Base-by-base conservation (phyloP, 2,797 vertebrate genomes). In the Myripristis murdjan region DNA sequence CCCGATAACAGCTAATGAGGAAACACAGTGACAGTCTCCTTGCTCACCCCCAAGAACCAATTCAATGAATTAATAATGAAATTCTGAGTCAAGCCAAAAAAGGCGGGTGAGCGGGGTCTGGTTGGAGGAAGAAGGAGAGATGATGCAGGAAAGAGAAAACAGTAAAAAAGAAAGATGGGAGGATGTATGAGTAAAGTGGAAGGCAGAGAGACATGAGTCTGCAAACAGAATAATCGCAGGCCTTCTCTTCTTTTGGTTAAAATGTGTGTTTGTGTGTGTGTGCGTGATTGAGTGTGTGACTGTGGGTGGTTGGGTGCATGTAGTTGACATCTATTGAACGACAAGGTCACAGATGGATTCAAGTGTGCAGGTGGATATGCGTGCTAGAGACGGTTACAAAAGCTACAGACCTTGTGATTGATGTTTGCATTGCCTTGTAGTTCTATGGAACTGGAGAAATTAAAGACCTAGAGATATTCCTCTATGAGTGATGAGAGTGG, bases 1-100 rank as follows among this genome's bases (percentile, higher is more conserved):
- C 31, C 65, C 75, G 87, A 90, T 91, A 91, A 84, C 63, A 35
- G 76, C 66, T 88, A 89, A 91, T 85, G 81, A 90, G 76, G 73
- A 85, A 77, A 84, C 77, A 79, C 23, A 64, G 74, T 63, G 60
- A 46, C 69, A 64, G 64, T 69, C 70, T 69, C 64, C 33, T 66
- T 52, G 57, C 46, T 74, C 22, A n/a, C 53, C 73, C 61, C 73
- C 81, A 46, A 58, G 54, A 79, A 79, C 64, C 67, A 12, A 83
- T 73, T 69, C 55, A 55, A 47, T 79, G 43, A 71, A 78, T 71
- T 70, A 68, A 70, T 83, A 65, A 87, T 82, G 64, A 59, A 77
- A 71, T 73, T 69, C 44, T 78, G 64, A 57, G 82, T 64, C 71
- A 73, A 69, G 73, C 41, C 46, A 58, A 56, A 64, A 18, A 71